Evolutionary conservation across 1,140 invertebrate genomes (phyloP), one percentile per base, ranked within the genome.

Genomic region (Holcopasites calliopsidis): DNA sequence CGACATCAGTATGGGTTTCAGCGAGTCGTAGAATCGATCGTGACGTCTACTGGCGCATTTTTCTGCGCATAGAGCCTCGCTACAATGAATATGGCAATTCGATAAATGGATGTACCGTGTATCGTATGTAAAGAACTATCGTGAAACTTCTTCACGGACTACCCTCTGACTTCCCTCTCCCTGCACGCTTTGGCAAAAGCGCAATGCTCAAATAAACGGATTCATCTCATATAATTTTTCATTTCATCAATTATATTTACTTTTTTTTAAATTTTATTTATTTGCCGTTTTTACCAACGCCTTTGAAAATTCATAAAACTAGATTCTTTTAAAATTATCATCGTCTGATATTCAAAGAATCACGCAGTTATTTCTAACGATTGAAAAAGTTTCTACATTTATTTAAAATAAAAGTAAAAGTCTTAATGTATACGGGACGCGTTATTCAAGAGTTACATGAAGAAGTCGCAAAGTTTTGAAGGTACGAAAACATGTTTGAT

Each of bases 81-180:
- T 33, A 42, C 61, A 49, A 65, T 49, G 61, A 65, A n/a, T 23
- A 49, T 21, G 7, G 61, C 61, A 65, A 65, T 65, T 65, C 42
- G 11, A 65, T 65, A 65, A 65, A 65, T 65, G 61, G 61, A 65
- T 31, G 35, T 65, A 65, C 44, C 28, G 44, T 49, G 61, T 65
- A 64, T 21, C 26, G 28, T 33, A 31, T 49, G 28, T 1, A 65
- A 65, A 49, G 28, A 65, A 49, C 28, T 33, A 33, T 28, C 11
- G 11, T 6, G 44, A 23, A 49, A 23, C n/a, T 65, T 65, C 11
- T n/a, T 33, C 18, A 10, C 26, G 8, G 23, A 35, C 21, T 42
- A 35, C 42, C 42, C 6, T 1, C 16, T 18, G 42, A 61, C 35
- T 42, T 42, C 26, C 57, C 40, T 61, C 16, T 7, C 0, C 23